phyloP scores from a whole-genome alignment of 2,113 vertebrate genomes.

The Podiceps cristatus region DNA sequence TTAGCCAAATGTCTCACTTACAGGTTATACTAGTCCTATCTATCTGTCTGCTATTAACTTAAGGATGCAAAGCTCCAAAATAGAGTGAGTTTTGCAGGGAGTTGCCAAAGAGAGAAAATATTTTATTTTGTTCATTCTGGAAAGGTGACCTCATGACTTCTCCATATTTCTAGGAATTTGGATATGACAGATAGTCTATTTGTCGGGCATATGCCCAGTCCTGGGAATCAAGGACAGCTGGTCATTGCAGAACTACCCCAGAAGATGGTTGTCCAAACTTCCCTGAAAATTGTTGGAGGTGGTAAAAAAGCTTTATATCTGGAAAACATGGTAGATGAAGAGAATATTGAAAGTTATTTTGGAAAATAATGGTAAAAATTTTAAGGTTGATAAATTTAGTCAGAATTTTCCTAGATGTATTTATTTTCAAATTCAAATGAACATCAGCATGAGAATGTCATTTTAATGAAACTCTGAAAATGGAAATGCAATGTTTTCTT shows the following conservation, averaged over 20 bases:
- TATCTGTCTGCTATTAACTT: neutral
- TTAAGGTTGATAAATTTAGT: neutral
- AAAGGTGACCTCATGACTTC: neutral
- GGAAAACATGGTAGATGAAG: neutral
- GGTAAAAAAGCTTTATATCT: neutral
- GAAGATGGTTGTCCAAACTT: neutral
- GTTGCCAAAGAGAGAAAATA: neutral
- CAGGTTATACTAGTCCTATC: neutral
- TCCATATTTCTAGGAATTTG: neutral
- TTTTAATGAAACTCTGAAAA: neutral
- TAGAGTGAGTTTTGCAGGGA: neutral
- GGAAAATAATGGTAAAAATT: neutral
- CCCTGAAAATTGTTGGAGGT: neutral
- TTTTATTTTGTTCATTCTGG: neutral
- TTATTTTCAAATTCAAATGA: neutral
- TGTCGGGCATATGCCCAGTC: neutral
- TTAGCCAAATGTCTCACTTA: neutral
- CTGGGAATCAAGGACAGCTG: neutral
- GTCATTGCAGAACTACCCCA: neutral
- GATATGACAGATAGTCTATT: neutral
- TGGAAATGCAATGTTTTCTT: neutral
- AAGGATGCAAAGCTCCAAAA: neutral
- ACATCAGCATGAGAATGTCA: neutral
- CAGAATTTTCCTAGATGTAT: neutral
- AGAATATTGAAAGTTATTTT: neutral